Base-by-base conservation (phyloP, 2,797 vertebrate genomes). In the Scolopax rusticola region DNA sequence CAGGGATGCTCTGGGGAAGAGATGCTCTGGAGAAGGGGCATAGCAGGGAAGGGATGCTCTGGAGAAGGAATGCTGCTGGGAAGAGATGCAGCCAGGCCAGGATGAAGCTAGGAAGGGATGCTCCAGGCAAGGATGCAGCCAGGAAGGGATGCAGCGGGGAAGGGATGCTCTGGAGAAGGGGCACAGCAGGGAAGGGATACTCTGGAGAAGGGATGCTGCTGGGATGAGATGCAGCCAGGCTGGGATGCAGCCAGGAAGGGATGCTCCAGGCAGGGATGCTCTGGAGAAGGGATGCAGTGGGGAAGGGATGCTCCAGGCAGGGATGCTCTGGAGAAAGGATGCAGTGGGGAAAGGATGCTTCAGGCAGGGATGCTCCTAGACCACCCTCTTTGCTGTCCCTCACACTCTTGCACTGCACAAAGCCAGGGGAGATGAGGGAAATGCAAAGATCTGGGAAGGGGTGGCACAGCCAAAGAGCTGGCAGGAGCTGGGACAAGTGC, bases 341-440 rank as follows among this genome's bases (percentile, higher is more conserved):
- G 13, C 63, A 6, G 19, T 2, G 1, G 12, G 63, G 40, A 23
- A 17, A 38, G 30, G 38, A 59, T 41, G 65, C 65, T 82, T 53
- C 21, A 3, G 41, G 48, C 21, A 15, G 43, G 30, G 38, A 59
- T 41, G 65, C 65, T 82, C 57, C 21, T 2, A 38, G 57, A 10
- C 13, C 50, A 28, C 28, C 32, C 28, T n/a, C 36, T 28, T 50
- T 23, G 15, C 68, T 33, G 33, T 45, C 38, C 33, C 33, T 60
- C 67, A 4, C 6, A 0, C 15, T 8, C 33, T 4, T 24, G 75
- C 32, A 6, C 53, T 0, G 1, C 38, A 36, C 23, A 64, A 83
- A 86, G 9, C 3, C 1, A 60, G n/a, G 38, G 65, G 45, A 54
- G 32, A 33, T 8, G 32, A 1, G 2, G 45, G n/a, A 45, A 59